Evolutionary conservation across 2,888 invertebrate species (phyloP), one percentile per base, ranked within the genome.

Genomic region (Ptilodon capucinus): DNA sequence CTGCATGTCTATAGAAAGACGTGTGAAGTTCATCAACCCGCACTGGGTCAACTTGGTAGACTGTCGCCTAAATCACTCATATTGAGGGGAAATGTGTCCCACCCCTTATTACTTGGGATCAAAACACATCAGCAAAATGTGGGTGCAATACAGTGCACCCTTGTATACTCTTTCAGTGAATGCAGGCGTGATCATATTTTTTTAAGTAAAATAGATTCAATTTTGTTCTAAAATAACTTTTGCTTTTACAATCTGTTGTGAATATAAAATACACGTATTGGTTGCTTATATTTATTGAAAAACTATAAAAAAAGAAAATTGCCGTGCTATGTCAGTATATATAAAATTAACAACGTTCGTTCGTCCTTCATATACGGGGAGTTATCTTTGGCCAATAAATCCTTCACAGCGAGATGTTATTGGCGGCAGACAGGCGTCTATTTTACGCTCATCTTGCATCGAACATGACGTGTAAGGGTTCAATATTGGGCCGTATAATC

Each of bases 381-480:
- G 64, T 60, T 58, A 57, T 64, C 58, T 66, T 55, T 48, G 51
- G 50, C 46, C 56, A 56, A 69, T 69, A 68, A 68, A 69, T 69
- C 51, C 44, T 44, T 44, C 48, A 51, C 47, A 40, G 48, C 11
- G 51, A 42, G 23, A 53, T 51, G 44, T 44, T 49, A 54, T 45
- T 47, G 49, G 48, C 52, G 58, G 35, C 60, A 60, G 55, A 46
- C 53, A 56, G 57, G 51, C 59, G 54, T 54, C 63, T 34, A 46
- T 57, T 59, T 57, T 47, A 56, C 51, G 45, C 42, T 44, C 23
- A 40, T 48, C 42, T 48, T 48, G 17, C 18, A 44, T 40, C 9
- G n/a, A 9, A 43, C 13, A 46, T 41, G 23, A 32, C 13, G 30
- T 30, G 36, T 23, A 17, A 42, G 34, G 18, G 34, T 45, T 39